phyloP scores from a whole-genome alignment of 2,113 vertebrate genomes.

The Ascaphus truei region DNA sequence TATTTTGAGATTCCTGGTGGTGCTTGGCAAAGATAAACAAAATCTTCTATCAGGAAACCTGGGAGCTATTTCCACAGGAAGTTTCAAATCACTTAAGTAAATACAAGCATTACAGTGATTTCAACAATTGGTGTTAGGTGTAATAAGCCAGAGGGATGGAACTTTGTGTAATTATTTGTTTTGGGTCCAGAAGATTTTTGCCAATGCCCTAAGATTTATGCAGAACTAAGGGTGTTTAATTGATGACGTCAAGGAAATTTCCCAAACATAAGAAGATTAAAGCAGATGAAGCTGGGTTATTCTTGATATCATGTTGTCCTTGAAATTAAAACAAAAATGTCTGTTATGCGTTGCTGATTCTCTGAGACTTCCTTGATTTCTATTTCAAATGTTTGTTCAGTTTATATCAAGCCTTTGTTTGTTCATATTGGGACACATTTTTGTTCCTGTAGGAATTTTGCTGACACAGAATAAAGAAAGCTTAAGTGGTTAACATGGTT shows the following conservation, averaged over 20 bases:
- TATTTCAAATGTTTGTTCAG: constrained; percentile 40
- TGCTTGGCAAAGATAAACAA: constrained; percentile 99
- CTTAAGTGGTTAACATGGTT: no score
- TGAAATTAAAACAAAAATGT: constrained; percentile 39
- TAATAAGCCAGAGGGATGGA: constrained; percentile 25
- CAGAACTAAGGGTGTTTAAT: constrained; percentile 14
- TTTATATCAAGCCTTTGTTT: no score
- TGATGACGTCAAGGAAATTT: constrained; percentile 37
- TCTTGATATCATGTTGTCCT: constrained; percentile 32
- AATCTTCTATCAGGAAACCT: constrained; percentile 99
- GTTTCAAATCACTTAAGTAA: constrained; percentile 98
- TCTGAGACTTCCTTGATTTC: constrained; percentile 28
- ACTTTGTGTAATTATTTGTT: constrained; percentile 37
- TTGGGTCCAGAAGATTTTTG: neutral
- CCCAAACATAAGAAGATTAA: constrained; percentile 37
- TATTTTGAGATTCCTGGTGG: constrained; percentile 98
- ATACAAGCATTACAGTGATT: constrained; percentile 64
- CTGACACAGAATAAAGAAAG: no score
- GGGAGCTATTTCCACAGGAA: constrained; percentile 97
- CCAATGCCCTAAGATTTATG: neutral
- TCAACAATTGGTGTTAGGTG: constrained; percentile 44
- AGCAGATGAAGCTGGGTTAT: constrained; percentile 30
- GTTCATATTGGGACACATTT: no score
- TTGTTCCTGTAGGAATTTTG: no score
- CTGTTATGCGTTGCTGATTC: constrained; percentile 15